Conservation (phyloP, 2,113 vertebrate species). For the Menura novaehollandiae region DNA sequence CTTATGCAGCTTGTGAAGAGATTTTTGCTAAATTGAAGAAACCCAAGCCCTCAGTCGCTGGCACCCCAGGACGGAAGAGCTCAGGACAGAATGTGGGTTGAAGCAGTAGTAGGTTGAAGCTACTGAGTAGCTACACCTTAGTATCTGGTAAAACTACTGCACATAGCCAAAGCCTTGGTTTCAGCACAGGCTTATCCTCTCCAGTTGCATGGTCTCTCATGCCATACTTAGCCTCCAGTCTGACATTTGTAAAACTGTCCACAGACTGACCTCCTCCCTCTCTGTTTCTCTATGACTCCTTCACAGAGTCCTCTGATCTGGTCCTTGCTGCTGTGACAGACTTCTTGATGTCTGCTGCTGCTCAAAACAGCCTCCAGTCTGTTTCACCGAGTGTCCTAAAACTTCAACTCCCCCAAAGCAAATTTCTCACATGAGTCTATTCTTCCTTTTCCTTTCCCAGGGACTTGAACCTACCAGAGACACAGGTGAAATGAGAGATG, state of each 20-base stretch:
- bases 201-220: neutral
- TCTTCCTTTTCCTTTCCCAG: neutral
- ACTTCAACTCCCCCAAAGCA: neutral
- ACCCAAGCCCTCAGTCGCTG: neutral
- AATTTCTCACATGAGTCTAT: neutral
- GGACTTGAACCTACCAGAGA: neutral
- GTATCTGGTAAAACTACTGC: neutral
- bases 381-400: neutral
- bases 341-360: neutral
- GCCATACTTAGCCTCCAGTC: neutral
- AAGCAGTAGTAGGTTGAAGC: no score
- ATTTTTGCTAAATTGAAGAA: neutral
- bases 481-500: neutral
- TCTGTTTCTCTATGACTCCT: neutral
- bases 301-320: neutral
- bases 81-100: neutral
- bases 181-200: neutral
- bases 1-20: neutral
- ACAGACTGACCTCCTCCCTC: neutral
- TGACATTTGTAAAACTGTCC: neutral
- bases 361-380: neutral
- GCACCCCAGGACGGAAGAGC: neutral
- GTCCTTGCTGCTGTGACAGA: neutral
- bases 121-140: neutral
- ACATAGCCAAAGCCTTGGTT: neutral